Conservation (phyloP, 2,888 invertebrate species). For the Drosophila meridionalis region DNA sequence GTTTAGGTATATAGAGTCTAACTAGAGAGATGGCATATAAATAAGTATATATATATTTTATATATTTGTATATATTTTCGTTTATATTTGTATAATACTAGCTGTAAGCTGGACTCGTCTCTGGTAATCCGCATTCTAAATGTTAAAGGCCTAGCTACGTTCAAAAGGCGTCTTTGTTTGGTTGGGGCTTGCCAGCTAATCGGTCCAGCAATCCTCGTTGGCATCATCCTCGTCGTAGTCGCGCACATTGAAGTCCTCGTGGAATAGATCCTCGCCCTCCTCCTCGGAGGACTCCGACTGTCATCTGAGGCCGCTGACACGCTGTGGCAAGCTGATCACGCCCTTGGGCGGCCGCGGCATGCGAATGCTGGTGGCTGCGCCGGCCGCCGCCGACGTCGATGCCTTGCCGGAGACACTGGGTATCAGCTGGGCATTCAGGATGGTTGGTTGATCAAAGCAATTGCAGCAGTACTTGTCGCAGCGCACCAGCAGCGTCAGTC, state of each 20-base stretch:
- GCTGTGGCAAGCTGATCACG: conserved; percentile 79
- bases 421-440: conserved; percentile 81
- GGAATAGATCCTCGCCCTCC: conserved; percentile 83
- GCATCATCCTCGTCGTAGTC: conserved; percentile 79
- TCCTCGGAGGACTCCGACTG: conserved; percentile 84
- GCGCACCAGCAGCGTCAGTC: conserved; percentile 80
- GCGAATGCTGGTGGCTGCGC: conserved; percentile 81
- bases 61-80: conserved; percentile 6
- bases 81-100: conserved; percentile 47
- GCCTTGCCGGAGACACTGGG: conserved; percentile 84
- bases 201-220: conserved; percentile 81
- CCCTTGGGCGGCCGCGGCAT: conserved; percentile 82
- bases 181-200: conserved; percentile 50
- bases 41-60: conserved; percentile 7
- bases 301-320: conserved; percentile 83
- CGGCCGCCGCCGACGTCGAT: conserved; percentile 35
- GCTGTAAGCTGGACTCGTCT: conserved; percentile 40
- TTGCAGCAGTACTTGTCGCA: conserved; percentile 84
- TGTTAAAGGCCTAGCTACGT: conserved; percentile 52
- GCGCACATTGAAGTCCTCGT: conserved; percentile 83
- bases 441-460: conserved; percentile 82
- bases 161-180: conserved; percentile 33
- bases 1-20: conserved; percentile 29
- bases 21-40: conserved; percentile 40
- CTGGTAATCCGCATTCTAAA: conserved; percentile 20